Conservation (phyloP, 35 echinoderm and acorn worm genomes). For the Strongylocentrotus purpuratus region DNA sequence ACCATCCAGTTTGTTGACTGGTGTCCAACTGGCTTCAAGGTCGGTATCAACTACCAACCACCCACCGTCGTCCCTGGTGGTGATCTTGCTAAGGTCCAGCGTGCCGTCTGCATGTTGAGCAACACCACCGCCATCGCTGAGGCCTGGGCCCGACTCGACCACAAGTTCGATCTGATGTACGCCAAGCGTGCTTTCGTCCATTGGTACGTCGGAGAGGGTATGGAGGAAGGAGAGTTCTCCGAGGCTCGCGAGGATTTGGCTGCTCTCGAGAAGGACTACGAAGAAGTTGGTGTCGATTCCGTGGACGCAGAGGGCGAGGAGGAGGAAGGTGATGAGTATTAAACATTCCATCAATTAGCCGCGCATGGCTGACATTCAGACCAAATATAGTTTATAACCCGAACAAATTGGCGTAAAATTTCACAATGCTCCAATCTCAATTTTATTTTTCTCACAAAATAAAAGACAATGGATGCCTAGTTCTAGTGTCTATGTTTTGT, state of each 20-base stretch:
- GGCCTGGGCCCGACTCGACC: constrained; percentile 33
- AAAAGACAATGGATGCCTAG: too few species aligned
- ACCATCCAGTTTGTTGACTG: constrained; percentile 67
- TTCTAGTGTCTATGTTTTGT: too few species aligned
- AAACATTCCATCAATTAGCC: too few species aligned
- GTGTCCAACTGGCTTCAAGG: constrained; percentile 54
- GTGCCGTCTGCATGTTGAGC: constrained; percentile 41
- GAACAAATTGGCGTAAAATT: too few species aligned
- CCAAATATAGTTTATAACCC: too few species aligned
- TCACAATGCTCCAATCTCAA: too few species aligned
- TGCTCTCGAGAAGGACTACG: constrained; percentile 39
- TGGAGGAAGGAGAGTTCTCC: constrained; percentile 33
- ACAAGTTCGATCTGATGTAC: constrained; percentile 46
- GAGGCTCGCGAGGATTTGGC: constrained; percentile 26
- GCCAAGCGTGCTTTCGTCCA: constrained; percentile 39
- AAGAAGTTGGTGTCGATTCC: constrained; percentile 28
- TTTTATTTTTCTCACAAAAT: too few species aligned
- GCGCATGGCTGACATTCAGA: too few species aligned
- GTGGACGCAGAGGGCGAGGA: neutral
- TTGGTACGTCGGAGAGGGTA: constrained; percentile 32
- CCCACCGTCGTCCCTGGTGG: constrained; percentile 49
- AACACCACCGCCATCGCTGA: constrained; percentile 29
- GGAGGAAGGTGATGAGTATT: neutral
- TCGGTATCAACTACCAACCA: constrained; percentile 50
- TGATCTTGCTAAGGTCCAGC: constrained; percentile 27